A percentile compares a stretch with the other conserved stretches of the same genome.
Evolutionary conservation across 2,888 invertebrate species (phyloP).

Genomic region (Ligdia adustata): DNA sequence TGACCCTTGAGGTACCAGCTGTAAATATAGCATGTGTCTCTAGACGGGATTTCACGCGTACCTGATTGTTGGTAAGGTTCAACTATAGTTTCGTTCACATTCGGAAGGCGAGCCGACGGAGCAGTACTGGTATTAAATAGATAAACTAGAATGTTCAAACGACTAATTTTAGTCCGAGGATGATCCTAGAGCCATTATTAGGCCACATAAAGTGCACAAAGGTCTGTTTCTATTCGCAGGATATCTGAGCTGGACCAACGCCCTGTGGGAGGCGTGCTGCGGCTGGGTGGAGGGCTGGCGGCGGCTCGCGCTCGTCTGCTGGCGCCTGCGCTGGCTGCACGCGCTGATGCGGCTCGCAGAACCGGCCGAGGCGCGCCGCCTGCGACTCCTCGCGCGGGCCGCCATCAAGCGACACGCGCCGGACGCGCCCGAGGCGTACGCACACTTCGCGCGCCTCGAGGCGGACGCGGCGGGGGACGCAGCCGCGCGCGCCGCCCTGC

Average conservation of each 20-base stretch:
- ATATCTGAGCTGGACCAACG: conserved; percentile 49
- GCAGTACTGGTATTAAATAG: too few species aligned
- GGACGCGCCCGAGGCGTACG: conserved; percentile 48
- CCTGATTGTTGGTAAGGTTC: too few species aligned
- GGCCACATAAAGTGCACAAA: too few species aligned
- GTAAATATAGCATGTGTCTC: too few species aligned
- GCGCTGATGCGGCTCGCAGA: conserved; percentile 47
- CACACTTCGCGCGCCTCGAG: conserved; percentile 59
- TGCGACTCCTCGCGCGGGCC: conserved; percentile 42
- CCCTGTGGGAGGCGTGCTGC: conserved; percentile 60
- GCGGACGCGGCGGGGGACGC: conserved; percentile 33
- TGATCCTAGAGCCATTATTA: too few species aligned
- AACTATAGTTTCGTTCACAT: too few species aligned
- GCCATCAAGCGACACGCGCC: conserved; percentile 40
- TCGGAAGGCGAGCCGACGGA: too few species aligned
- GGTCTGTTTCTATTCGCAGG: too few species aligned
- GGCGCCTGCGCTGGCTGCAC: conserved; percentile 68
- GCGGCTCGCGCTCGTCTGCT: conserved; percentile 60
- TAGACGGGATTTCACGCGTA: too few species aligned
- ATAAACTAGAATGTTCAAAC: too few species aligned
- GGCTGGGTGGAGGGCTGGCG: conserved; percentile 40
- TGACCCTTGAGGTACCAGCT: too few species aligned
- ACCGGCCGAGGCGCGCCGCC: conserved; percentile 39
- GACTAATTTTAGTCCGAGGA: too few species aligned
- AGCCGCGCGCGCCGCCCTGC: conserved; percentile 35